Percentiles rank a stretch among this genome's conserved stretches.
These are phyloP conservation scores for Tolypeutes matacus DNA, from an alignment of 2,797 vertebrate genomes.

Conservation along the genomic window DNA sequence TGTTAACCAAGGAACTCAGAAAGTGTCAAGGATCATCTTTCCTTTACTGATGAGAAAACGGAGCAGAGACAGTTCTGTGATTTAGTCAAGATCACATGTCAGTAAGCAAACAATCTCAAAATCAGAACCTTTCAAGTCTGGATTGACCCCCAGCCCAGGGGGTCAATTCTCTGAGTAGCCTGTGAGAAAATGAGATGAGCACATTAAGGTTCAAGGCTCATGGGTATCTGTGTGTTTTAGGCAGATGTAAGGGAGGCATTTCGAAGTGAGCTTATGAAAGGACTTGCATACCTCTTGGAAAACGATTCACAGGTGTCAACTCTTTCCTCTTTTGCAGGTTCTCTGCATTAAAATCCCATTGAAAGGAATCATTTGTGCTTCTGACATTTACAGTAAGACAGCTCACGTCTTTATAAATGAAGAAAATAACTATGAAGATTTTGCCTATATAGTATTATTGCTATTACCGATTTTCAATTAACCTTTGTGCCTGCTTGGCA, in stretches of 20 bases:
- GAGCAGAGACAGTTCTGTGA: conserved; percentile 50
- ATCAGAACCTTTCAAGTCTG: conserved; percentile 69
- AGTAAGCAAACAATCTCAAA: conserved; percentile 73
- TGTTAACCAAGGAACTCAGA: not conserved
- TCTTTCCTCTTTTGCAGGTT: conserved; percentile 59
- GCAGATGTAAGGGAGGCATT: conserved; percentile 55
- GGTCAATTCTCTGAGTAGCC: conserved; percentile 31
- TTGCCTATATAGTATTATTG: conserved; percentile 61
- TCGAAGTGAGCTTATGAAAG: conserved; percentile 64
- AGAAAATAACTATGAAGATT: conserved; percentile 64
- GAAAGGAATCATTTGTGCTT: conserved; percentile 76
- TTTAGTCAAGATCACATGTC: conserved; percentile 74
- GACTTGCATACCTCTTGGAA: conserved; percentile 50
- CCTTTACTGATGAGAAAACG: conserved; percentile 55
- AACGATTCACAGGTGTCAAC: conserved; percentile 12
- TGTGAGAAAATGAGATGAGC: conserved; percentile 35
- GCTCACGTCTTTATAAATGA: conserved; percentile 56
- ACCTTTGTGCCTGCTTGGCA: conserved; percentile 64
- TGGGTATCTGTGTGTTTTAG: not conserved
- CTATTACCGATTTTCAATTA: conserved; percentile 79
- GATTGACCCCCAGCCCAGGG: not conserved
- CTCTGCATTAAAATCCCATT: conserved; percentile 58
- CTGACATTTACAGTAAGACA: conserved; percentile 72
- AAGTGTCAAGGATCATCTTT: conserved; percentile 43
- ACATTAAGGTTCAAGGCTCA: not conserved